phyloP scores from a whole-genome alignment of 2,888 invertebrate species.

The Ethmia dodecea region DNA sequence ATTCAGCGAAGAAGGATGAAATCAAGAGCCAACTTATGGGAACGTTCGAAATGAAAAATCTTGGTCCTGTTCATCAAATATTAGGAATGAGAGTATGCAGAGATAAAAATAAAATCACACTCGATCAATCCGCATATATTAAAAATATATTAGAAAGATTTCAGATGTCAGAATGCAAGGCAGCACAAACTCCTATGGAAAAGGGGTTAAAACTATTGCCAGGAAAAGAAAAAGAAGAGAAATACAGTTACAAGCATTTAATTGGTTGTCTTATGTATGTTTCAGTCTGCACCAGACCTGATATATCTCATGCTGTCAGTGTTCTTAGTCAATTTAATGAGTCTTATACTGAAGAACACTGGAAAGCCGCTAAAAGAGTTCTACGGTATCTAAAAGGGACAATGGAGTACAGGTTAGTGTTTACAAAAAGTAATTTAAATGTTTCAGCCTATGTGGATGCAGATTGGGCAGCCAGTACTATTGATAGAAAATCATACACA shows the following conservation, averaged over 20 bases:
- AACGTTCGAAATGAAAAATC: not conserved
- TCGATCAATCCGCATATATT: slow-evolving; percentile 5
- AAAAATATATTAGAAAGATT: slow-evolving; percentile 2
- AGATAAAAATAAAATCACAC: not conserved
- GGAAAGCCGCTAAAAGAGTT: slow-evolving; percentile 21
- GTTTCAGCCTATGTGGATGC: slow-evolving; percentile 15
- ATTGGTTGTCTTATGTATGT: slow-evolving; percentile 19
- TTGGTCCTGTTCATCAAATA: not conserved
- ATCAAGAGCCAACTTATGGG: not conserved
- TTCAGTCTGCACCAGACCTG: slow-evolving; percentile 4
- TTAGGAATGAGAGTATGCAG: not conserved
- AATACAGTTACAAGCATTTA: slow-evolving; percentile 8
- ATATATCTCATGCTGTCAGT: slow-evolving; percentile 20
- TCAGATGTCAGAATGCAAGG: slow-evolving; percentile 10
- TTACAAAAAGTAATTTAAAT: slow-evolving; percentile 2
- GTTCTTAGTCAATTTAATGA: slow-evolving; percentile 21
- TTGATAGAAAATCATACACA: slow-evolving; percentile 19
- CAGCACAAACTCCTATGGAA: slow-evolving; percentile 12
- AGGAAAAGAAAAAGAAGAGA: not conserved
- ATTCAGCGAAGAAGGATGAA: not conserved
- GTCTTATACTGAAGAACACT: slow-evolving; percentile 13
- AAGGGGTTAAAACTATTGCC: slow-evolving; percentile 4
- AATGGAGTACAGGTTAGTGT: slow-evolving; percentile 10
- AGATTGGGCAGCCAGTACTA: slow-evolving; percentile 15
- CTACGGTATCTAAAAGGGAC: slow-evolving; percentile 22